Base-by-base conservation (phyloP, 2,113 vertebrate genomes). In the Saccopteryx leptura region DNA sequence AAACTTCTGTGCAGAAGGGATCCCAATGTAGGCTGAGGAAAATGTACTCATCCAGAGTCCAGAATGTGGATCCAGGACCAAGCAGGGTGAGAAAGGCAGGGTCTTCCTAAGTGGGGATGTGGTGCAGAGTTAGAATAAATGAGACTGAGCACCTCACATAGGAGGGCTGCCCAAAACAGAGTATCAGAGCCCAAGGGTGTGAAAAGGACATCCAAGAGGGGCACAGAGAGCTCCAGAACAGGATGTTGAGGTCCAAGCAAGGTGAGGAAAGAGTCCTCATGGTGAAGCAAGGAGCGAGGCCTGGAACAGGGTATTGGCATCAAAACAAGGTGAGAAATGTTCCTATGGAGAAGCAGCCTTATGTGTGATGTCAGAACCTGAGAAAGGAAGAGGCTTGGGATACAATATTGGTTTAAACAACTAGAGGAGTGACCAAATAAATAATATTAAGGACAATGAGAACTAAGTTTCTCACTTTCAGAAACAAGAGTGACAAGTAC, bases 391-490 rank as follows among this genome's bases (percentile, higher is more conserved):
- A 58, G 23, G 9, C 50, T 60, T 60, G 50, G 69, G 58, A 84
- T 31, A 63, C 4, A 33, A 4, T 12, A 79, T 1, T 46, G 24
- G 31, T 31, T 92, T 94, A 71, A 9, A 18, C 7, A 82, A 78
- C 4, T 17, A 79, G 50, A 23, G 7, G 0, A 81, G 28, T 82
- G n/a, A 82, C 50, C 69, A 87, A 69, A 46, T 48, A 85, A 81
- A 14, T 46, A 8, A 65, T 71, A 54, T 65, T 78, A 71, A 91
- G 48, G 24, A 69, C 75, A 88, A 69, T 5, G 56, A 24, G 39
- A 84, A 79, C 28, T 14, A 69, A 82, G 28, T 84, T 91, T 74
- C 26, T 92, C 26, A 61, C 58, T 94, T 96, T 31, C 48, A 17
- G 52, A 78, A 28, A 91, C 82, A 2, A 79, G 9, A 69, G 21